phyloP scores from a whole-genome alignment of 1,140 invertebrate genomes.

The Tenebrio molitor region DNA sequence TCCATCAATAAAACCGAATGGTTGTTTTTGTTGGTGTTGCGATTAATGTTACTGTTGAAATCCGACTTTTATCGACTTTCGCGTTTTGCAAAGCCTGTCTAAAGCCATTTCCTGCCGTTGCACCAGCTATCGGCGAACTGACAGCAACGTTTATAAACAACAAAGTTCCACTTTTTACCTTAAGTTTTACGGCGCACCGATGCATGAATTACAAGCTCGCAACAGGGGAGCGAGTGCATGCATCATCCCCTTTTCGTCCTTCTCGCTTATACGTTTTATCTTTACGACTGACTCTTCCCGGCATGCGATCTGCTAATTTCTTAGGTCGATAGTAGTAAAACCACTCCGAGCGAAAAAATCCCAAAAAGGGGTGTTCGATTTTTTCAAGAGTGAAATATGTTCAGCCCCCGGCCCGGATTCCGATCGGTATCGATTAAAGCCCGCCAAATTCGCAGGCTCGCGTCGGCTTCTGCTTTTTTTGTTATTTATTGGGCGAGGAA shows the following conservation, averaged over 20 bases:
- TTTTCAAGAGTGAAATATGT: background rate
- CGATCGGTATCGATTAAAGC: background rate
- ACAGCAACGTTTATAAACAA: conserved; percentile 37
- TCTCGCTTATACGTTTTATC: conserved; percentile 15
- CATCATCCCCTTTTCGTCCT: no score
- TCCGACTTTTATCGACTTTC: conserved; percentile 40
- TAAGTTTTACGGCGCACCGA: conserved; percentile 32
- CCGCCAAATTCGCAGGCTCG: background rate
- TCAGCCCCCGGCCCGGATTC: no score
- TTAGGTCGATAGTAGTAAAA: no score
- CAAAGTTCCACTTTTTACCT: conserved; percentile 40
- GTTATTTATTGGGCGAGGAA: background rate
- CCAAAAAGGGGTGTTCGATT: no score
- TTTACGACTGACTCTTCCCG: background rate
- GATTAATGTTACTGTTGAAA: conserved; percentile 40
- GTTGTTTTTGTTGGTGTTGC: conserved; percentile 30
- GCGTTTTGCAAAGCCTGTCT: conserved; percentile 39
- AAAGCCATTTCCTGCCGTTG: conserved; percentile 37
- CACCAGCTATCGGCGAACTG: conserved; percentile 28
- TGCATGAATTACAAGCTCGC: conserved; percentile 38
- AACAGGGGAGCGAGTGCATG: no score
- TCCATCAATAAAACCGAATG: conserved; percentile 31
- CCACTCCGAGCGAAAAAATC: no score
- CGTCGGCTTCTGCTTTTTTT: background rate
- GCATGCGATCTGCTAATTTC: no score